These are phyloP conservation scores for Drosophila dunni DNA, from an alignment of 1,140 invertebrate species.

Conservation along the genomic window DNA sequence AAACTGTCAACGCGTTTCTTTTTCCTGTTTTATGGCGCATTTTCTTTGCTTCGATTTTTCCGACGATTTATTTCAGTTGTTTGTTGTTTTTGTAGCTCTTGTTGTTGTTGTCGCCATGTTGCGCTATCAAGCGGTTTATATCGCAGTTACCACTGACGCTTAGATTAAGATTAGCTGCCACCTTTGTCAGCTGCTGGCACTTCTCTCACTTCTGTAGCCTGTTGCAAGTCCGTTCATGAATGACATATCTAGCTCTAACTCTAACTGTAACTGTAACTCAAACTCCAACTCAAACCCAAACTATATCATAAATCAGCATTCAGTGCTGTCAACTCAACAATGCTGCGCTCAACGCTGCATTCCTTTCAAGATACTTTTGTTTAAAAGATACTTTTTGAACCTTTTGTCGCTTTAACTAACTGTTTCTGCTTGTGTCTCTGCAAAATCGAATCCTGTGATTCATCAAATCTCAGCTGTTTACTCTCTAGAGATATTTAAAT, in stretches of 20 bases:
- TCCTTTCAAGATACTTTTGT: too few species aligned
- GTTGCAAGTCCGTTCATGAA: constrained; percentile 25
- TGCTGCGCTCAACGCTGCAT: neutral
- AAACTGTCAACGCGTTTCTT: constrained; percentile 77
- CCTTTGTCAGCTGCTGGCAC: constrained; percentile 42
- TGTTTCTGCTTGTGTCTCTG: neutral
- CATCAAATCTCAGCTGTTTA: neutral
- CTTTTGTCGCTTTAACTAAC: neutral
- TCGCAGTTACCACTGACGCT: constrained; percentile 62
- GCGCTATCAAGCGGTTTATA: constrained; percentile 52
- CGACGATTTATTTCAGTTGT: constrained; percentile 76
- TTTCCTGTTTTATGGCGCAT: constrained; percentile 70
- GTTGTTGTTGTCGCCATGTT: constrained; percentile 46
- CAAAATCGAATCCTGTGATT: neutral
- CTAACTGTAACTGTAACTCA: constrained; percentile 10
- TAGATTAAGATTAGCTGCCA: constrained; percentile 73
- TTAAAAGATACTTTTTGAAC: neutral
- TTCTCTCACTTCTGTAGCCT: constrained; percentile 13
- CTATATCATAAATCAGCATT: constrained; percentile 45
- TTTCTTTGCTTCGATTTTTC: constrained; percentile 59
- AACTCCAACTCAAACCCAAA: constrained; percentile 2
- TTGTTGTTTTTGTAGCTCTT: constrained; percentile 40
- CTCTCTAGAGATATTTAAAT: neutral
- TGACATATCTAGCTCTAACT: constrained; percentile 31
- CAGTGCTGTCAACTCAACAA: constrained; percentile 22